Evolutionary conservation across 2,113 vertebrate species (phyloP).

Genomic region (Podiceps cristatus): DNA sequence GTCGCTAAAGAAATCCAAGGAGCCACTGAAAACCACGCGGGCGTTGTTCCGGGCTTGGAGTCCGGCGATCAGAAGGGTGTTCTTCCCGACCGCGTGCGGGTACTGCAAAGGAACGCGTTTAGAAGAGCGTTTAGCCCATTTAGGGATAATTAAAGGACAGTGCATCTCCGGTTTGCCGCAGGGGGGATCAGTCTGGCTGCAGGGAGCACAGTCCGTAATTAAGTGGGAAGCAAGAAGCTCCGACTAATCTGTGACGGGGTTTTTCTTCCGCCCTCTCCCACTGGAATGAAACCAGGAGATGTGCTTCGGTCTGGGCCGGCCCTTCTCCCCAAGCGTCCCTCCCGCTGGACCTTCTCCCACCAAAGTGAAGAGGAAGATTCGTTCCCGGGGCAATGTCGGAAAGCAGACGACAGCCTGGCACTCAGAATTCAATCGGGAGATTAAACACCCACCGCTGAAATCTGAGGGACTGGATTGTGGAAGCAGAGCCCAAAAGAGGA

Average conservation of each 20-base stretch:
- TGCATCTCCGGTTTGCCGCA: background rate
- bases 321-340: background rate
- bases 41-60: constrained; percentile 98
- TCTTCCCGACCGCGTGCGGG: constrained; percentile 95
- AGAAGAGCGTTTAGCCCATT: fast-evolving
- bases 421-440: background rate
- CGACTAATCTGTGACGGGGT: background rate
- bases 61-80: constrained; percentile 94
- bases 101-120: constrained; percentile 72
- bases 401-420: background rate
- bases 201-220: fast-evolving
- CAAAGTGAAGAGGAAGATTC: background rate
- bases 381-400: fast-evolving
- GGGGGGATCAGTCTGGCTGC: background rate
- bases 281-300: background rate
- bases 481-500: background rate
- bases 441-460: background rate
- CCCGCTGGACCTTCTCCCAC: background rate
- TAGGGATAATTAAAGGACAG: background rate
- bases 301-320: background rate
- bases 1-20: constrained; percentile 95
- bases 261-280: background rate
- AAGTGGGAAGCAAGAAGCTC: background rate
- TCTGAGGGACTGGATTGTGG: fast-evolving
- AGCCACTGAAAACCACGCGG: constrained; percentile 94